These are phyloP conservation scores for Marasmarcha lunaedactyla DNA, from an alignment of 2,888 invertebrate genomes.

Conservation along the genomic window DNA sequence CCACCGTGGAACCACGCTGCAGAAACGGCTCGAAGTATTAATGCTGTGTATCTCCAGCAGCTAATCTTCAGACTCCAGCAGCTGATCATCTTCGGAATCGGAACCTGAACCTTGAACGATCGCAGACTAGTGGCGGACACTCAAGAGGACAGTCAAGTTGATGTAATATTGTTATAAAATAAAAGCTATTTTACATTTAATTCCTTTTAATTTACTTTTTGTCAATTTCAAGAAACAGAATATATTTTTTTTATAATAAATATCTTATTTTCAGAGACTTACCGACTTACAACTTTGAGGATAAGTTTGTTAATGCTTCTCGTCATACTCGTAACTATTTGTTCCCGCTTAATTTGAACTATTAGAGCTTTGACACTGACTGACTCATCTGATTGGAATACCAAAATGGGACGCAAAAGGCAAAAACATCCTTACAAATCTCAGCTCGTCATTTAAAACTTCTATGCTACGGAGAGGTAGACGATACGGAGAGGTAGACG, in stretches of 20 bases:
- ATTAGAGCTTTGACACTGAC: background rate
- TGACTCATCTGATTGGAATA: background rate
- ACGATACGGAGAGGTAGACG: conserved; percentile 4
- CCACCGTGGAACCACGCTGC: too few relatives aligned
- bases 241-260: too few relatives aligned
- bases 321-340: too few relatives aligned
- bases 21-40: too few relatives aligned
- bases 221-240: too few relatives aligned
- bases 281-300: conserved; percentile 6
- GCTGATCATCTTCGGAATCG: background rate
- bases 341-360: too few relatives aligned
- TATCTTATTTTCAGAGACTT: too few relatives aligned
- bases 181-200: too few relatives aligned
- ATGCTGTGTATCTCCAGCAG: too few relatives aligned
- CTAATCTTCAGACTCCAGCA: too few relatives aligned
- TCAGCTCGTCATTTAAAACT: conserved; percentile 3
- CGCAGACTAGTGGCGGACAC: background rate
- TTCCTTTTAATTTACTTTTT: too few relatives aligned
- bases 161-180: conserved; percentile 1
- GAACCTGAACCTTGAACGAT: background rate
- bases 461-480: conserved; percentile 5
- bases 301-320: too few relatives aligned
- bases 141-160: background rate
- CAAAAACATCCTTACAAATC: conserved; percentile 5
- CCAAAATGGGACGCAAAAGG: conserved; percentile 9